Conservation (phyloP, 1,140 invertebrate species). For the Drosophila fuyamai region DNA sequence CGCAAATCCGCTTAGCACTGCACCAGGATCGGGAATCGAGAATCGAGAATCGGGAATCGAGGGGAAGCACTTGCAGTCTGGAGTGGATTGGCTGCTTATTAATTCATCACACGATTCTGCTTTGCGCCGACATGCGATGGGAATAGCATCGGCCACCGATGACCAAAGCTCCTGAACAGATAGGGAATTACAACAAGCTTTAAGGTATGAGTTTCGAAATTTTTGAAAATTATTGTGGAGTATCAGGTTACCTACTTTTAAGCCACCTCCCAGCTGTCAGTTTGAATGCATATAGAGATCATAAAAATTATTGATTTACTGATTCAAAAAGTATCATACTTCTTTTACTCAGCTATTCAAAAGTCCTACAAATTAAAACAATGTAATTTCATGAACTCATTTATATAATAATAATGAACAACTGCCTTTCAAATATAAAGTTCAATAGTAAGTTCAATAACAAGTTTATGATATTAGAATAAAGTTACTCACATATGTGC, state of each 20-base stretch:
- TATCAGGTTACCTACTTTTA: background rate
- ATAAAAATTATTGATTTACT: no score
- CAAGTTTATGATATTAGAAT: no score
- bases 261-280: no score
- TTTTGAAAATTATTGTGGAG: background rate
- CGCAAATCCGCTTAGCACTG: conserved; percentile 50
- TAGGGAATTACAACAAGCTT: background rate
- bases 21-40: background rate
- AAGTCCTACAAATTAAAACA: no score
- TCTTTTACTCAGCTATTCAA: no score
- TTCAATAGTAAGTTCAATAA: no score
- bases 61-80: conserved; percentile 8
- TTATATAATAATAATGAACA: no score
- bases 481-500: no score
- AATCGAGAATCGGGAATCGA: background rate
- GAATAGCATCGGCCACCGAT: background rate
- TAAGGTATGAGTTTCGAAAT: background rate
- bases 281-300: no score
- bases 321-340: no score
- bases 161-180: background rate
- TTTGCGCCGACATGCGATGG: background rate
- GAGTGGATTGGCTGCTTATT: conserved; percentile 17
- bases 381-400: no score
- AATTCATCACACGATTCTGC: conserved; percentile 31
- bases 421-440: no score